Conservation (phyloP, 2,113 vertebrate genomes). For the Saccopteryx leptura region DNA sequence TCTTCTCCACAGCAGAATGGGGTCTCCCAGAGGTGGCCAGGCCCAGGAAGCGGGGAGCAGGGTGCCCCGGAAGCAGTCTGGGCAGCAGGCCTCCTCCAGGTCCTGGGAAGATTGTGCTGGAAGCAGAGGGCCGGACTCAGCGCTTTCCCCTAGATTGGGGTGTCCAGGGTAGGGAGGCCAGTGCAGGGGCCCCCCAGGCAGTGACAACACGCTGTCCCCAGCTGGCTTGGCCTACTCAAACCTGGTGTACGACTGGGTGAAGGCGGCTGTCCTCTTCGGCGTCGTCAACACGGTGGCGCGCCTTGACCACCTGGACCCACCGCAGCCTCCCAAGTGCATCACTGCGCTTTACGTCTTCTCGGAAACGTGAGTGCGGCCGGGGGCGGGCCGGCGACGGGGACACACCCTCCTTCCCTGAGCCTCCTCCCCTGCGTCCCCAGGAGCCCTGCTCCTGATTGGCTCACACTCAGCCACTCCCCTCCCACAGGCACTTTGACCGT, state of each 20-base stretch:
- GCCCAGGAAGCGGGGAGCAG: not conserved
- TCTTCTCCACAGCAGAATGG: not conserved
- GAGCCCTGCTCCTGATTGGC: not conserved
- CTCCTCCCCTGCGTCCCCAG: accelerated
- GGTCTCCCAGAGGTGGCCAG: accelerated
- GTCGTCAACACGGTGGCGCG: constrained; percentile 94
- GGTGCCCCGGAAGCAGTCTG: not conserved
- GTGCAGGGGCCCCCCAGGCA: accelerated
- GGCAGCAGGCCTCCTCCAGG: not conserved
- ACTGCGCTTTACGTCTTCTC: constrained; percentile 96
- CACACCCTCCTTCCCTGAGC: accelerated
- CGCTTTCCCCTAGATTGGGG: not conserved
- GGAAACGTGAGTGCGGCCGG: constrained; percentile 93
- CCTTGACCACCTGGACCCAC: constrained; percentile 96
- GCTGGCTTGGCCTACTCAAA: constrained; percentile 96
- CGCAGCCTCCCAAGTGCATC: constrained; percentile 96
- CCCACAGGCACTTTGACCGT: constrained; percentile 95
- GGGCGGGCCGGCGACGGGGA: accelerated
- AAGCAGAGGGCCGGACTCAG: not conserved
- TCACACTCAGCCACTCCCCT: not conserved
- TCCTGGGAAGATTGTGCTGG: too few relatives aligned
- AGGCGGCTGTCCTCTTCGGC: constrained; percentile 97
- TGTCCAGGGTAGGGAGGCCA: accelerated
- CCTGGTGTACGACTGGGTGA: constrained; percentile 98
- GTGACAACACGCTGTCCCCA: constrained; percentile 76